Evolutionary conservation across 1,140 invertebrate genomes (phyloP), one percentile per base, ranked within the genome.

Genomic region (Ips nitidus): DNA sequence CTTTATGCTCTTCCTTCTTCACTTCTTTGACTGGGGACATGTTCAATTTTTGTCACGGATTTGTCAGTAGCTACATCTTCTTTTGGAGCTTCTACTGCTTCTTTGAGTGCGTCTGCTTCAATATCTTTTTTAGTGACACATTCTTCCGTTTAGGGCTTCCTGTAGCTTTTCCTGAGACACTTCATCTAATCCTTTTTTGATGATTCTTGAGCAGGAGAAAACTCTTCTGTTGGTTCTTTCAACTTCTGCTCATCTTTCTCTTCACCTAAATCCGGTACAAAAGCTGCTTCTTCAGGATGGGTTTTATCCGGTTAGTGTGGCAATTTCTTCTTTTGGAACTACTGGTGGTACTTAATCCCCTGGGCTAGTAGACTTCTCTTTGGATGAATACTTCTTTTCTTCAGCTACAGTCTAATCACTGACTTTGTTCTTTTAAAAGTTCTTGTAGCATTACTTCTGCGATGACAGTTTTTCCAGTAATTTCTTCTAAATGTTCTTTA

Each of bases 41-140:
- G n/a, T 7, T 4, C 53, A 55, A 1, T 41, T 2, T 2, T 36
- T 2, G 40, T 60, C 22, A 2, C 43, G n/a, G 1, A 2, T 43
- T 60, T 42, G 1, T 59, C 39, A 41, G 38, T 41, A 1, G 38
- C 38, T 1, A 8, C 5, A 41, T 39, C 40, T 22, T 37, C 8
- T 50, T 62, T 69, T 45, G 69, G 52, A 37, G 58, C 41, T 55
- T 42, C 1, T 8, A 70, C 40, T 22, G 68, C 71, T 62, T 70
- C 41, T 7, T 56, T 41, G 7, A 73, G 4, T 47, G 4, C 45
- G 4, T 47, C 4, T 47, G 4, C 45, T n/a, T 38, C 37, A 55
- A 8, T 3, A 22, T 55, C 22, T 22, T 22, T 22, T 22, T 22
- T 22, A 22, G 22, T 22, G 22, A 22, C 22, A n/a, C 4, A 22